Evolutionary conservation across 2,888 invertebrate genomes (phyloP), one percentile per base, ranked within the genome.

Genomic region (Caenorhabditis sp.): DNA sequence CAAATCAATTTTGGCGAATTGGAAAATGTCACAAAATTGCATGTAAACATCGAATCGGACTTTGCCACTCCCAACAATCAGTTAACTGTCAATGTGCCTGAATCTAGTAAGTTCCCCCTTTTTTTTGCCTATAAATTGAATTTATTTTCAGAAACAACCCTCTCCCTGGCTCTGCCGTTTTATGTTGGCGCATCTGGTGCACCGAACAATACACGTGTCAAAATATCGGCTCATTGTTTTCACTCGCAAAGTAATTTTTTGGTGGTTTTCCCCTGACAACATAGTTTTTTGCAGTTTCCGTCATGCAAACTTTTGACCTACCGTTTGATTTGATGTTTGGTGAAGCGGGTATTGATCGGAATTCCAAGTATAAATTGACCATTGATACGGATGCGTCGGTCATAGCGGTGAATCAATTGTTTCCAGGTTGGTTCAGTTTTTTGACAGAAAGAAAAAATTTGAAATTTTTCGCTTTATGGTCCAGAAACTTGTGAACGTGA

Each of bases 301-400:
- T 54, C 17, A 37, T 50, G 3, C 59, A 62, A 54, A 21, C 65
- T 0, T 60, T 70, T 27, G 43, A 61, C 3, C 14, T 75, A 10
- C 75, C 75, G 24, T 51, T 75, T 43, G 63, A 70, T 64, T 8
- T 65, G 5, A 4, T 70, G 23, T 70, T 75, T 58, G 62, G 64
- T 23, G 70, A 70, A 17, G 27, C 58, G 5, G 55, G 66, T 31
- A 37, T 64, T 0, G 75, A 75, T 27, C 37, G 70, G 36, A 70
- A 67, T 55, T 64, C 70, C 1, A 64, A 65, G 31, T 75, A 68
- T 43, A 66, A 67, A 53, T 55, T 75, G 43, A 75, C 69, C 4
- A 50, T 75, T 19, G 74, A 75, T 23, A 75, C 69, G 12, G 62
- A 54, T 26, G 50, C 24, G n/a, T 37, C 61, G n/a, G 69, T 75